Evolutionary conservation across 2,888 invertebrate species (phyloP).

Genomic region (Achlya flavicornis): DNA sequence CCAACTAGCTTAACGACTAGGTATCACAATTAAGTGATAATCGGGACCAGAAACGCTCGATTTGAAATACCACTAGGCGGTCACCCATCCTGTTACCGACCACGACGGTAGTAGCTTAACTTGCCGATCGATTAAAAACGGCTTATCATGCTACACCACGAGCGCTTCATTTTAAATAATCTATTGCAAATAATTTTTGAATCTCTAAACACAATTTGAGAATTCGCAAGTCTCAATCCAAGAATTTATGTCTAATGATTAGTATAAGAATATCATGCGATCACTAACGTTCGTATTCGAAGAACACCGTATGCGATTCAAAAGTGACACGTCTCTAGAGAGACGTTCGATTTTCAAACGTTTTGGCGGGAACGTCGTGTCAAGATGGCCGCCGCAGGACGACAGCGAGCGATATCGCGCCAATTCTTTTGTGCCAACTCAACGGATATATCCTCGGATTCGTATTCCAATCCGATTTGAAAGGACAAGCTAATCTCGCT

Average conservation of each 20-base stretch:
- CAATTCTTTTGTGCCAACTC: conserved; percentile 78
- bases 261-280: conserved; percentile 6
- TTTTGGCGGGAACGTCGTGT: conserved; percentile 61
- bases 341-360: conserved; percentile 74
- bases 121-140: too few relatives aligned
- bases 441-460: conserved; percentile 64
- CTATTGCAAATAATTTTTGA: too few relatives aligned
- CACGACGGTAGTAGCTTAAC: too few relatives aligned
- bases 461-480: conserved; percentile 66
- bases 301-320: conserved; percentile 31
- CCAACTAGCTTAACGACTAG: too few relatives aligned
- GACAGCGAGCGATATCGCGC: conserved; percentile 69
- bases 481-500: conserved; percentile 72
- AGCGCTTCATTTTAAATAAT: too few relatives aligned
- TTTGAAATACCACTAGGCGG: too few relatives aligned
- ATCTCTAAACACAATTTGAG: not conserved
- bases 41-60: too few relatives aligned
- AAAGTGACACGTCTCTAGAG: conserved; percentile 63
- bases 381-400: conserved; percentile 68
- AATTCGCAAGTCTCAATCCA: not conserved
- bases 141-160: too few relatives aligned
- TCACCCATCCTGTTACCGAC: too few relatives aligned
- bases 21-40: too few relatives aligned
- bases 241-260: too few relatives aligned
- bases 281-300: conserved; percentile 8